Evolutionary conservation across 2,113 vertebrate species (phyloP), one percentile per base, ranked within the genome.

Genomic region (Heloderma charlesbogerti): DNA sequence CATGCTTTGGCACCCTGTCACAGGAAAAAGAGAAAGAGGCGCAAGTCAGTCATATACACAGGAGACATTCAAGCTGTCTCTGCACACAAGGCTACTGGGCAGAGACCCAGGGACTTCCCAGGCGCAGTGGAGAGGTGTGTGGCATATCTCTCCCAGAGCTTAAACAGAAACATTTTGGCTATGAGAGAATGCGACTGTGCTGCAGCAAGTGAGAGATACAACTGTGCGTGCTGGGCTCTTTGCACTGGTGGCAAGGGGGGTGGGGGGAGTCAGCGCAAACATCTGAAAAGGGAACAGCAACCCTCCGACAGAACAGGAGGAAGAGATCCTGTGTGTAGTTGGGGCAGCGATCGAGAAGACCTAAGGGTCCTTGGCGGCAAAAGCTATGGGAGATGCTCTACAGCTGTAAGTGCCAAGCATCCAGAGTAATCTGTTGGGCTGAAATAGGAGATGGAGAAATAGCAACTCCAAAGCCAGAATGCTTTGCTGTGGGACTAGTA

Each of bases 1-100:
- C 99, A 99, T 0, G 99, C 99, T 98, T 99, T 99, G 95, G 99
- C 99, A 96, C 99, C 99, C 99, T 99, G 95, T 96, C 94, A 96
- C 81, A 84, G 29, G 93, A 89, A 92, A 94, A 95, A 94, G 85
- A 96, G 90, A 78, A 37, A 96, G 2, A 63, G 37, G 94, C 93
- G 92, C 90, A 89, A 86, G 92, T 94, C 89, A 81, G 40, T 34
- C 12, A 63, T 93, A 92, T 91, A 92, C 87, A 95, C 84, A 80
- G 88, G 88, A 87, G 71, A 89, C 95, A 95, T 60, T 87, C 54
- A 90, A 77, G 66, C 54, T 82, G 92, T 89, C 40, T 91, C 89
- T 86, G 78, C 89, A 91, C 54, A 84, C 60, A 1, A 37, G 10
- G 72, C 60, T 20, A 22, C 22, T 27, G 51, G 91, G 86, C 45